phyloP scores from a whole-genome alignment of 92 coral and sea anemone genomes.

The Desmophyllum pertusum region DNA sequence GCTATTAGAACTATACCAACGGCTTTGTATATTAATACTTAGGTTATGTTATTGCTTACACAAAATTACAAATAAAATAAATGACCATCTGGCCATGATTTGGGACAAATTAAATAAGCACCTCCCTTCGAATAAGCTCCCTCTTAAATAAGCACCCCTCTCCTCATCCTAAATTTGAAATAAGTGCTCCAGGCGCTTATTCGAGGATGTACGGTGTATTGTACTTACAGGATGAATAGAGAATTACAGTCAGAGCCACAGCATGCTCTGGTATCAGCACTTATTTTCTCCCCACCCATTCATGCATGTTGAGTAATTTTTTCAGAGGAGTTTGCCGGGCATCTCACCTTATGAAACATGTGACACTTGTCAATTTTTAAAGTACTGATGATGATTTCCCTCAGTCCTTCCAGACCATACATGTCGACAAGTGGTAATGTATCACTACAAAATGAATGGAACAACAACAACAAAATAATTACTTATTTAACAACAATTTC shows the following conservation, averaged over 20 bases:
- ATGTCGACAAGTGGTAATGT: slow-evolving; percentile 84
- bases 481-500: not conserved
- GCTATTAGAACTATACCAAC: too few species aligned
- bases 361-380: slow-evolving; percentile 88
- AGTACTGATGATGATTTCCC: slow-evolving; percentile 63
- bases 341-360: slow-evolving; percentile 88
- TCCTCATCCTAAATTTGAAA: too few species aligned
- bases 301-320: not conserved
- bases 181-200: too few species aligned
- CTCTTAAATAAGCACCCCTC: too few species aligned
- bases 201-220: not conserved
- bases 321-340: too few species aligned
- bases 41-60: too few species aligned
- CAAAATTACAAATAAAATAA: too few species aligned
- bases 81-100: too few species aligned
- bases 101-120: too few species aligned
- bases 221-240: slow-evolving; percentile 3
- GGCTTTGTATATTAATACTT: too few species aligned
- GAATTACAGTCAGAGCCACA: not conserved
- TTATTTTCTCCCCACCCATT: not conserved
- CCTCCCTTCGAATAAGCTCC: too few species aligned
- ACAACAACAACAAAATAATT: not conserved
- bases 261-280: not conserved
- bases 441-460: slow-evolving; percentile 48
- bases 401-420: slow-evolving; percentile 86